Percentiles rank a stretch among this genome's conserved stretches.
phyloP scores from a whole-genome alignment of 1,140 invertebrate species.

The Drosophila trapezifrons region DNA sequence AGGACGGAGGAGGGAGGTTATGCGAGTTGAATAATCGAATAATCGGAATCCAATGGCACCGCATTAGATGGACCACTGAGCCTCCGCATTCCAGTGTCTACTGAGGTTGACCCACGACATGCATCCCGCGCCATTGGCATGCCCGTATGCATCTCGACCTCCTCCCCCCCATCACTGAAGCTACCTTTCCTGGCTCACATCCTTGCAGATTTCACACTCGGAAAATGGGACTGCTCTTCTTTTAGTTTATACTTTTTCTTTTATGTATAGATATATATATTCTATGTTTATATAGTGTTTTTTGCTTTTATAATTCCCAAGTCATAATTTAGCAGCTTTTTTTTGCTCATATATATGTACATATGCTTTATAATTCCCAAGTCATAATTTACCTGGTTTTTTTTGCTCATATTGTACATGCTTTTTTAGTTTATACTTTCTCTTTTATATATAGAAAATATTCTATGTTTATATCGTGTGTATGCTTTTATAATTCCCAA shows the following conservation, averaged over 20 bases:
- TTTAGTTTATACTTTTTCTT: not conserved
- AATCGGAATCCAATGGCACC: slow-evolving; percentile 28
- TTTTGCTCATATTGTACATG: too few species aligned
- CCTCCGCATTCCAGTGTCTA: slow-evolving; percentile 40
- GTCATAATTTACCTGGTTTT: too few species aligned
- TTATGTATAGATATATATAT: not conserved
- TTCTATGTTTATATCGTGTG: too few species aligned
- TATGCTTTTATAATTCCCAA: too few species aligned
- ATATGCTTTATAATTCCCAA: not conserved
- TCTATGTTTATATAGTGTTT: too few species aligned
- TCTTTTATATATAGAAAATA: too few species aligned
- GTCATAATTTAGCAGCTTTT: too few species aligned
- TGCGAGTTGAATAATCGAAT: slow-evolving; percentile 20
- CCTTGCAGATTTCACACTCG: slow-evolving; percentile 6
- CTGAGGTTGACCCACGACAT: slow-evolving; percentile 44
- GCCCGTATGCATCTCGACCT: not conserved
- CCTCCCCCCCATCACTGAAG: not conserved
- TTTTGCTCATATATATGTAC: too few species aligned
- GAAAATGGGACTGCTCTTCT: not conserved
- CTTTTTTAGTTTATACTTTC: too few species aligned
- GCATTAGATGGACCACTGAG: slow-evolving; percentile 21
- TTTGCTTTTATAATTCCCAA: too few species aligned
- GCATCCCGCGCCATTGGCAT: not conserved
- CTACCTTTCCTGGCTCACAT: not conserved
- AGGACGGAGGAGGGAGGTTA: not conserved